Evolutionary conservation across 2,888 invertebrate species (phyloP).

Genomic region (Drosophila lacicola): DNA sequence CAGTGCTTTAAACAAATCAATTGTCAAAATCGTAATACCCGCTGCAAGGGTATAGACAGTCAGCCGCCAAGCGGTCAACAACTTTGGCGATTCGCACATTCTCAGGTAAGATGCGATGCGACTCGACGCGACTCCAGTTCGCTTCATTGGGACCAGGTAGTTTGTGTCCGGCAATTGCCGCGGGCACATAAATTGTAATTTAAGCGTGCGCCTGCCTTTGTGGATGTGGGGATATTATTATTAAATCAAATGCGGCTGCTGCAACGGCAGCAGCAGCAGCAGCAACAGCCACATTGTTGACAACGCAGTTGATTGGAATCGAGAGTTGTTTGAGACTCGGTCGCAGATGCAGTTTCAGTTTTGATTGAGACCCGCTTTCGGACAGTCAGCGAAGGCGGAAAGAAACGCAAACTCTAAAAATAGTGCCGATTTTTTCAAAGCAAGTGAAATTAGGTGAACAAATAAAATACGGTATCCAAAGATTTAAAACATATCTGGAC

Average conservation of each 20-base stretch:
- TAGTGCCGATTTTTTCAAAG: not conserved
- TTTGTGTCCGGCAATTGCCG: slow-evolving; percentile 31
- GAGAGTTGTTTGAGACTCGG: slow-evolving; percentile 25
- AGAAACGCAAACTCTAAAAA: not conserved
- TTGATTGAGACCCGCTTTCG: slow-evolving; percentile 29
- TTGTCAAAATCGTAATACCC: not conserved
- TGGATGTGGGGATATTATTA: slow-evolving; percentile 52
- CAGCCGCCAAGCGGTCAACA: not conserved
- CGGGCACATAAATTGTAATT: slow-evolving; percentile 71
- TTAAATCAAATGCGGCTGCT: slow-evolving; percentile 65
- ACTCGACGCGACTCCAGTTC: slow-evolving; percentile 7
- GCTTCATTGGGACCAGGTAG: slow-evolving; percentile 45
- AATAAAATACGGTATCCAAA: too few relatives aligned
- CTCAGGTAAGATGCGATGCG: slow-evolving; percentile 42
- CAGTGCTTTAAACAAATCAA: not conserved
- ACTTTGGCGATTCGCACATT: slow-evolving; percentile 24
- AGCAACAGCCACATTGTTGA: slow-evolving; percentile 11
- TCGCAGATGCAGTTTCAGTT: slow-evolving; percentile 52
- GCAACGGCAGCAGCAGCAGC: slow-evolving; percentile 16
- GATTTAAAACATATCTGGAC: too few relatives aligned
- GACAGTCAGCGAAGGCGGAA: slow-evolving; percentile 29
- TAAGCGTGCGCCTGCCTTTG: slow-evolving; percentile 42
- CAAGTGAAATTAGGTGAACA: not conserved
- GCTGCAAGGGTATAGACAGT: not conserved
- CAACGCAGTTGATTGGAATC: slow-evolving; percentile 21